phyloP scores from a whole-genome alignment of 2,113 vertebrate genomes.

The Piliocolobus tephrosceles region DNA sequence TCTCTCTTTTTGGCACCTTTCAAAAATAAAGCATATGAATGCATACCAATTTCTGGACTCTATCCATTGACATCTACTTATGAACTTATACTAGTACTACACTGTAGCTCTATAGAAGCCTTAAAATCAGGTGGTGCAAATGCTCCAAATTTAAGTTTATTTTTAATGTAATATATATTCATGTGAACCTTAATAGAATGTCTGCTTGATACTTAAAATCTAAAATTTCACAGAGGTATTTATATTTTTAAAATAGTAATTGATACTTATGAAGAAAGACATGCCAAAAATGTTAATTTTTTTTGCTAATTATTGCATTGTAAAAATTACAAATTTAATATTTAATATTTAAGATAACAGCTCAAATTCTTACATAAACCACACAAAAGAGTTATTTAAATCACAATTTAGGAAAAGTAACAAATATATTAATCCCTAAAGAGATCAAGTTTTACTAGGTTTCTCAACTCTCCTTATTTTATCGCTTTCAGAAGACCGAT shows the following conservation, averaged over 20 bases:
- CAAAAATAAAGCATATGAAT: neutral
- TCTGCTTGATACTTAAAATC: neutral
- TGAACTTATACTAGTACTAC: neutral
- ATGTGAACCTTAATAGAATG: neutral
- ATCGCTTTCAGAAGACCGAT: constrained; percentile 44
- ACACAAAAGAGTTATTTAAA: neutral
- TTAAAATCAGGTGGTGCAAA: neutral
- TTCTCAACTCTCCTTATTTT: constrained; percentile 40
- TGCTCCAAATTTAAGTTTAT: neutral
- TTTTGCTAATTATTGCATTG: neutral
- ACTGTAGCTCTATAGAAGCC: neutral
- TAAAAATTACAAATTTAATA: neutral
- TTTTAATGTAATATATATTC: neutral
- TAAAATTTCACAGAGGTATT: neutral
- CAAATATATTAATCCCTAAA: neutral
- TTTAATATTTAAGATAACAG: neutral
- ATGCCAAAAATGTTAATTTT: neutral
- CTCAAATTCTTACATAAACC: neutral
- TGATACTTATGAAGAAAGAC: neutral
- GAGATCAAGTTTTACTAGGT: constrained; percentile 25
- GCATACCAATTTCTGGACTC: neutral
- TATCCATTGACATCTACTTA: neutral
- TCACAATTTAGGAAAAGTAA: neutral
- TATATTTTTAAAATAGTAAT: neutral
- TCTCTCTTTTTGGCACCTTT: neutral